These are phyloP conservation scores for Gonatopus flavifemur DNA, from an alignment of 1,140 invertebrate species.

Conservation along the genomic window DNA sequence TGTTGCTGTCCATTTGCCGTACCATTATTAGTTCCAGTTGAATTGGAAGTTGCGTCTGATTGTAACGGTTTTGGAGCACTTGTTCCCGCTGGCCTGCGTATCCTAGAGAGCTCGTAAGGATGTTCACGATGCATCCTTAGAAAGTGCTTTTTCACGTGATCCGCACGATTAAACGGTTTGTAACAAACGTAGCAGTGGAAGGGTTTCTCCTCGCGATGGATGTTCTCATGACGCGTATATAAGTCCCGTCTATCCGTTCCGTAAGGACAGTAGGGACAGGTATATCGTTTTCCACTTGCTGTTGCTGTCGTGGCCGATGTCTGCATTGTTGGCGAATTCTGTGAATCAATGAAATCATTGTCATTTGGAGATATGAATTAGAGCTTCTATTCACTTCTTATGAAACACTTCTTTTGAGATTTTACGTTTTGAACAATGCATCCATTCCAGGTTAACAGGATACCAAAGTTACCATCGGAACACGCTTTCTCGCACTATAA, in stretches of 20 bases:
- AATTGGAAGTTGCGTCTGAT: constrained; percentile 12
- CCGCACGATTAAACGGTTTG: constrained; percentile 91
- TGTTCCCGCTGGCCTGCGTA: constrained; percentile 58
- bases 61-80: constrained; percentile 31
- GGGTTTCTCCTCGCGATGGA: constrained; percentile 90
- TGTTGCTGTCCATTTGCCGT: constrained; percentile 9
- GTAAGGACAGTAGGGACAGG: constrained; percentile 83
- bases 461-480: too few relatives aligned
- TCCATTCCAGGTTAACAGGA: too few relatives aligned
- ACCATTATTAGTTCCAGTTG: not conserved
- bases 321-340: constrained; percentile 36
- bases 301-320: constrained; percentile 27
- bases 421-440: too few relatives aligned
- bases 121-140: constrained; percentile 86
- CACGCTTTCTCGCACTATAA: too few relatives aligned
- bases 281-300: constrained; percentile 71
- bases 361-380: too few relatives aligned
- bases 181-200: constrained; percentile 90
- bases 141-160: constrained; percentile 94
- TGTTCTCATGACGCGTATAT: constrained; percentile 94
- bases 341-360: not conserved
- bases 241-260: constrained; percentile 90
- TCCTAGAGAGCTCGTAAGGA: constrained; percentile 81
- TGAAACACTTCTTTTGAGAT: too few relatives aligned
- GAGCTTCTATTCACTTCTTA: too few relatives aligned